These are phyloP conservation scores for Tetragnatha montana DNA, from an alignment of 2,888 invertebrate genomes.

Conservation along the genomic window DNA sequence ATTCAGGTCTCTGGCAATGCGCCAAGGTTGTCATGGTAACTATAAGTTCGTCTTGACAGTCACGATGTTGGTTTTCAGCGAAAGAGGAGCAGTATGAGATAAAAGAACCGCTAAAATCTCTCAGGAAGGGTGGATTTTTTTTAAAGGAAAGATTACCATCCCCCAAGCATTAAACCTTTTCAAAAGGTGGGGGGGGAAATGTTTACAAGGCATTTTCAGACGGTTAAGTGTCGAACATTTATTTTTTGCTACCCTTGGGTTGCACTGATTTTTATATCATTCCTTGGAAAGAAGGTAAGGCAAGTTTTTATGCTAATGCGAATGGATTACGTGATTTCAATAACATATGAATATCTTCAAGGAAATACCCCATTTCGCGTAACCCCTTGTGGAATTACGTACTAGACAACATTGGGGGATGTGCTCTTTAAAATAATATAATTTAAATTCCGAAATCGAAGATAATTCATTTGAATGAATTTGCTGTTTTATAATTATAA, in stretches of 20 bases:
- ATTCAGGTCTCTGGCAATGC: conserved; percentile 58
- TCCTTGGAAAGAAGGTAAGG: neutral
- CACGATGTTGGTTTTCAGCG: conserved; percentile 59
- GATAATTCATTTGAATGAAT: too few species aligned
- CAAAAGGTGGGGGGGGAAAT: conserved; percentile 37
- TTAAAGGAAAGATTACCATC: neutral
- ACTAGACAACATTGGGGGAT: too few species aligned
- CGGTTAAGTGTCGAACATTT: conserved; percentile 25
- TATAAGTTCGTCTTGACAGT: conserved; percentile 58
- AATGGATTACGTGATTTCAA: neutral
- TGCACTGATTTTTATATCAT: neutral
- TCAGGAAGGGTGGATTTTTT: neutral
- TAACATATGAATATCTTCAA: too few species aligned
- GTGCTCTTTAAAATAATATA: too few species aligned
- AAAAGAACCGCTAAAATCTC: conserved; percentile 5
- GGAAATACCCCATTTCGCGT: too few species aligned
- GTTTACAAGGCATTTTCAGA: conserved; percentile 59
- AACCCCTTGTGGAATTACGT: too few species aligned
- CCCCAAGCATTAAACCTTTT: conserved; percentile 22
- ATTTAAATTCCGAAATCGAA: too few species aligned
- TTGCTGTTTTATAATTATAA: too few species aligned
- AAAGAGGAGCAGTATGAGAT: conserved; percentile 38
- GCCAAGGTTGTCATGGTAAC: conserved; percentile 63
- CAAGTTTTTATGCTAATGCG: neutral
- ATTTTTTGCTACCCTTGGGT: neutral